Evolutionary conservation across 2,113 vertebrate genomes (phyloP).

Genomic region (Hucho hucho): DNA sequence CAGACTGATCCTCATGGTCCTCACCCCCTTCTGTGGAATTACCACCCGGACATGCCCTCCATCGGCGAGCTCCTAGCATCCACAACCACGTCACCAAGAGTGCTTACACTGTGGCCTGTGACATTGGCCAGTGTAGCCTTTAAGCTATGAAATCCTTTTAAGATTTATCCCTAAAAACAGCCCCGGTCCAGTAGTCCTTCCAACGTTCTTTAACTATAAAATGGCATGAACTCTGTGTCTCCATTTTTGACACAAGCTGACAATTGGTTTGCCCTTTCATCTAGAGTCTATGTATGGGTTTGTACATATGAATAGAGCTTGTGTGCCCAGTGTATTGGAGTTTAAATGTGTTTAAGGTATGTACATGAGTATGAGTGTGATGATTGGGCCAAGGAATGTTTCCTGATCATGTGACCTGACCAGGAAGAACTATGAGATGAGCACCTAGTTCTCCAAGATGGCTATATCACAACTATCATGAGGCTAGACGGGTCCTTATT

Average conservation of each 20-base stretch:
- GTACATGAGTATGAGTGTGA: not conserved
- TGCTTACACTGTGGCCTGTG: not conserved
- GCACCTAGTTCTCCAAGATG: too few relatives aligned
- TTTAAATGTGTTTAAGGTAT: not conserved
- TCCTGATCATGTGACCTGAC: too few relatives aligned
- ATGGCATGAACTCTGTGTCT: not conserved
- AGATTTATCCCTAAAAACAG: conserved; percentile 7
- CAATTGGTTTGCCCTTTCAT: not conserved
- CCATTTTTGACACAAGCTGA: too few relatives aligned
- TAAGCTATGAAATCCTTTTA: not conserved
- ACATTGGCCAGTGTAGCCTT: not conserved
- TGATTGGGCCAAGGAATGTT: too few relatives aligned
- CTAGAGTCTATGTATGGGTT: not conserved
- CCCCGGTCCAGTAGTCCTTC: not conserved
- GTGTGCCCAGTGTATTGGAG: not conserved
- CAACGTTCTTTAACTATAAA: not conserved
- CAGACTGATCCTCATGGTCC: conserved; percentile 17
- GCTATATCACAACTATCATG: too few relatives aligned
- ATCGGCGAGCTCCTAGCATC: not conserved
- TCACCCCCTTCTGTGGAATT: conserved; percentile 27
- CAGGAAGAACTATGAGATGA: too few relatives aligned
- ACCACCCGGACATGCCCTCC: conserved; percentile 8
- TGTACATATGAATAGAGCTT: not conserved
- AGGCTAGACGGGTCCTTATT: not conserved
- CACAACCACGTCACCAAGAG: not conserved